These are phyloP conservation scores for Megalonaias nervosa DNA, from an alignment of 1,140 invertebrate species.

Conservation along the genomic window DNA sequence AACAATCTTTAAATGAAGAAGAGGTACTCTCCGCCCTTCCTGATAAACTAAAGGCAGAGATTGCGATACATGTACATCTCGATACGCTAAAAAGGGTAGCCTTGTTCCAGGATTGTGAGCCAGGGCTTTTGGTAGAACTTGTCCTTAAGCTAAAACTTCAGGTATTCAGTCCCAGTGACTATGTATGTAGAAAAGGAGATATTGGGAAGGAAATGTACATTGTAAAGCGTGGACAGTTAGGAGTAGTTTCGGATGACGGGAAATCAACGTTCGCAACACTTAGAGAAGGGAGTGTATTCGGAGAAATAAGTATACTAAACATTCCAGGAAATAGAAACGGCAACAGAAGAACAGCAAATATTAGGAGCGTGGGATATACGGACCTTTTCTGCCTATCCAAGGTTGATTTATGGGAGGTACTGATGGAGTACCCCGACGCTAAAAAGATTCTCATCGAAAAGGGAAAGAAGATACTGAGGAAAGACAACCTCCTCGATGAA, in stretches of 20 bases:
- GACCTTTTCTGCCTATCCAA: slow-evolving; percentile 94
- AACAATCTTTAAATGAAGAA: slow-evolving; percentile 89
- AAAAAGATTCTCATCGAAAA: slow-evolving; percentile 87
- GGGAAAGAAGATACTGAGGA: slow-evolving; percentile 90
- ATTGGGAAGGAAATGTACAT: slow-evolving; percentile 69
- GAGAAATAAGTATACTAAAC: slow-evolving; percentile 87
- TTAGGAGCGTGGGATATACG: slow-evolving; percentile 89
- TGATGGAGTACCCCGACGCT: slow-evolving; percentile 94
- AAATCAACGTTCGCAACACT: slow-evolving; percentile 70
- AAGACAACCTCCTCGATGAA: slow-evolving; percentile 92
- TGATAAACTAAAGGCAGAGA: slow-evolving; percentile 96
- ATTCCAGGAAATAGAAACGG: slow-evolving; percentile 94
- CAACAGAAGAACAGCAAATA: slow-evolving; percentile 91
- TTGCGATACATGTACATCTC: slow-evolving; percentile 95
- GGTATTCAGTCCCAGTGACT: slow-evolving; percentile 96
- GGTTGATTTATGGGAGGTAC: slow-evolving; percentile 89
- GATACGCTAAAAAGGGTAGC: slow-evolving; percentile 90
- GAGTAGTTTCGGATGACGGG: slow-evolving; percentile 61
- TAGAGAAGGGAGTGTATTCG: slow-evolving; percentile 89
- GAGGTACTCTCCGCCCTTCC: slow-evolving; percentile 78
- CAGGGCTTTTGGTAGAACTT: slow-evolving; percentile 91
- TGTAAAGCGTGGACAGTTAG: slow-evolving; percentile 60
- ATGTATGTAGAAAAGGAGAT: slow-evolving; percentile 88
- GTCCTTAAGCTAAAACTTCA: slow-evolving; percentile 93
- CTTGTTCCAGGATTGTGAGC: slow-evolving; percentile 92